A percentile compares a stretch with the other conserved stretches of the same genome.
phyloP scores from a whole-genome alignment of 2,113 vertebrate species.

The Gasterosteus nipponicus region DNA sequence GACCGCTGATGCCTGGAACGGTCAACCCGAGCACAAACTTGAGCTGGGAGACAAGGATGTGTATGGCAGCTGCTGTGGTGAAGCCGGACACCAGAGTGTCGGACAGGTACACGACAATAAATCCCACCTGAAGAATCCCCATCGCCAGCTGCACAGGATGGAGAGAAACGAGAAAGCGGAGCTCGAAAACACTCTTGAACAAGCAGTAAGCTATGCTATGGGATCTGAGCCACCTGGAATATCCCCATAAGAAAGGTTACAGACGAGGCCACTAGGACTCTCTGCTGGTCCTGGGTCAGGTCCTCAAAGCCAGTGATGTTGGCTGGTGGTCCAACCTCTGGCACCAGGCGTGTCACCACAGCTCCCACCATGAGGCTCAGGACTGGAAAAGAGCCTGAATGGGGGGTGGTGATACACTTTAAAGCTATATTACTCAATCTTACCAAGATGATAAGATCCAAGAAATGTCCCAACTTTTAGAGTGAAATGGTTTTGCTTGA shows the following conservation, averaged over 20 bases:
- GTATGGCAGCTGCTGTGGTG: conserved; percentile 91
- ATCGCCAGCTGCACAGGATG: conserved; percentile 82
- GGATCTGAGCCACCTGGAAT: conserved; percentile 53
- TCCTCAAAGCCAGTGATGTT: conserved; percentile 68
- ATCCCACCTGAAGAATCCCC: conserved; percentile 89
- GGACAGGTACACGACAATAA: conserved; percentile 91
- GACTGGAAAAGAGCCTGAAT: conserved; percentile 89
- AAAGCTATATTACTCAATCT: not conserved
- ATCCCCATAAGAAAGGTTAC: conserved; percentile 88
- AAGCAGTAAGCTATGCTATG: not conserved
- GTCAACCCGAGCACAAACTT: conserved; percentile 91
- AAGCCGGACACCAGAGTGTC: conserved; percentile 92
- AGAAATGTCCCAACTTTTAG: not conserved
- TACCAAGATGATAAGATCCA: conserved; percentile 14
- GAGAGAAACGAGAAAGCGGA: not conserved
- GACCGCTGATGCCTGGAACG: conserved; percentile 81
- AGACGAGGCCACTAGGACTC: conserved; percentile 86
- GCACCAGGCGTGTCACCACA: conserved; percentile 79
- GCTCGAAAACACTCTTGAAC: not conserved
- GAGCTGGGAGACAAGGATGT: conserved; percentile 93
- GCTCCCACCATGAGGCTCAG: conserved; percentile 92
- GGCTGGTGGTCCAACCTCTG: conserved; percentile 23
- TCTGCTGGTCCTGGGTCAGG: conserved; percentile 70
- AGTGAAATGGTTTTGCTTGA: not conserved
- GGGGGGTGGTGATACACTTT: not conserved